A percentile compares a stretch with the other conserved stretches of the same genome.
Conservation (phyloP, 2,888 invertebrate species). For the Tetragnatha montana region DNA sequence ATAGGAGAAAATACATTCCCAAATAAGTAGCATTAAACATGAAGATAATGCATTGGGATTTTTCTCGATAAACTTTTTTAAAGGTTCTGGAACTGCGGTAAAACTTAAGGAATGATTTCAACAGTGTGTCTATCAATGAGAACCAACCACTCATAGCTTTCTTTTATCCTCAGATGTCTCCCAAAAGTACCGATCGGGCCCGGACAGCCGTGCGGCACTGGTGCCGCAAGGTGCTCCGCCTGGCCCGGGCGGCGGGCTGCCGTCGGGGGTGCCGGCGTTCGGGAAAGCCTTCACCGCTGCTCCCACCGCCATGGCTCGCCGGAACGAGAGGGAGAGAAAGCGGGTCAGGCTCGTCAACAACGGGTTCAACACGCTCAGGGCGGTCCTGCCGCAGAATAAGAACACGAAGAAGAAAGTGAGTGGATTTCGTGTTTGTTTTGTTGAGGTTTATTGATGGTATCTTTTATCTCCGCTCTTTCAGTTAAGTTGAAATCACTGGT, state of each 20-base stretch:
- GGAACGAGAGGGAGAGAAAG: conserved; percentile 95
- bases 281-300: not conserved
- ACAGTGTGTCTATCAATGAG: too few species aligned
- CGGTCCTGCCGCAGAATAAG: conserved; percentile 85
- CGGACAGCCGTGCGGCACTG: not conserved
- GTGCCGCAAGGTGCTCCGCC: not conserved
- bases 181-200: conserved; percentile 37
- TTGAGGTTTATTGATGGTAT: too few species aligned
- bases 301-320: conserved; percentile 86
- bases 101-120: too few species aligned
- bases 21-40: too few species aligned
- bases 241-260: not conserved
- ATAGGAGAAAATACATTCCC: too few species aligned
- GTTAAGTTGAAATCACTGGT: too few species aligned
- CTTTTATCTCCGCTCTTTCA: too few species aligned
- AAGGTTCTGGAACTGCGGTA: too few species aligned
- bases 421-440: not conserved
- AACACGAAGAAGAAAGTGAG: conserved; percentile 74
- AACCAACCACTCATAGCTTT: too few species aligned
- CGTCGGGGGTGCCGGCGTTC: not conserved
- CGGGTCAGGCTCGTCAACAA: conserved; percentile 86
- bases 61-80: too few species aligned
- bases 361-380: conserved; percentile 90
- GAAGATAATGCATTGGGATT: too few species aligned
- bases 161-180: conserved; percentile 9